Evolutionary conservation across 2,113 vertebrate species (phyloP).

Genomic region (Oplegnathus fasciatus): DNA sequence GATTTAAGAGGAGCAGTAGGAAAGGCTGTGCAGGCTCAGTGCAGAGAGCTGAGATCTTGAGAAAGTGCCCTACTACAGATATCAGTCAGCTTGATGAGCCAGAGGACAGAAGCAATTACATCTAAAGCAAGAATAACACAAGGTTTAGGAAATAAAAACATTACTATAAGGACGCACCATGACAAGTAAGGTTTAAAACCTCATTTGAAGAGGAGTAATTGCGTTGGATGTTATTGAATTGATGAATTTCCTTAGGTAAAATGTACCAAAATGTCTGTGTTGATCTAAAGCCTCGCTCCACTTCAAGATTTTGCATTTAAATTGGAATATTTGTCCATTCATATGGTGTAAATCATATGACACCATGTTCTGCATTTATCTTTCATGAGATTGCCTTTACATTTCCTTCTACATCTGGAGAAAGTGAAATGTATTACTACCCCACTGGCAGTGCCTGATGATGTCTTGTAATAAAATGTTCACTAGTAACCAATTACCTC

Average conservation of each 20-base stretch:
- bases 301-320: conserved; percentile 84
- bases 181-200: conserved; percentile 78
- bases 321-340: conserved; percentile 83
- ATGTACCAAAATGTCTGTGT: conserved; percentile 71
- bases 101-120: conserved; percentile 83
- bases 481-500: conserved; percentile 45
- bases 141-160: conserved; percentile 83
- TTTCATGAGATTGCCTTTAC: conserved; percentile 65
- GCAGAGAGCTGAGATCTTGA: conserved; percentile 67
- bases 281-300: conserved; percentile 74
- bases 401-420: conserved; percentile 49
- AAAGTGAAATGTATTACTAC: conserved; percentile 68
- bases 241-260: conserved; percentile 59
- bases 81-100: conserved; percentile 84
- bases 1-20: conserved; percentile 42
- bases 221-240: conserved; percentile 78
- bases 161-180: conserved; percentile 73
- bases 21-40: conserved; percentile 4
- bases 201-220: conserved; percentile 83
- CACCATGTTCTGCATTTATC: conserved; percentile 72
- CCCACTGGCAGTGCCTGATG: conserved; percentile 45
- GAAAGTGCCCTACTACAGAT: conserved; percentile 66
- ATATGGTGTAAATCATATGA: conserved; percentile 77
- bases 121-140: conserved; percentile 80
- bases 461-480: conserved; percentile 62